Percentiles rank a stretch among this genome's conserved stretches.
These are phyloP conservation scores for Panthera uncia DNA, from an alignment of 2,113 vertebrate species.

Conservation along the genomic window DNA sequence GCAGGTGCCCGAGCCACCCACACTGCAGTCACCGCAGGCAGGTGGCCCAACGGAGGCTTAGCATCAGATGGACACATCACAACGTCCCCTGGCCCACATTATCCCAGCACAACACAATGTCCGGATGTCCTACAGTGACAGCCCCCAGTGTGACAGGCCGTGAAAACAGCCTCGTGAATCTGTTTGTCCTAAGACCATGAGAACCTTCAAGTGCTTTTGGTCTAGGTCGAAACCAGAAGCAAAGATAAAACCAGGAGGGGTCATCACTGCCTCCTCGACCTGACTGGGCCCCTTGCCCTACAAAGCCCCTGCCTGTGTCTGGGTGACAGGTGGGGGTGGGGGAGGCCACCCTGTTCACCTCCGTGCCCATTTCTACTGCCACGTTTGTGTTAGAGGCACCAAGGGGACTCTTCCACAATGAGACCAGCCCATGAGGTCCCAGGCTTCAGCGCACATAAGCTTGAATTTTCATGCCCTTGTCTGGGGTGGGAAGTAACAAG, in stretches of 20 bases:
- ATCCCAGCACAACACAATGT: background rate
- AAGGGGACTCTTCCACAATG: background rate
- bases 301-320: background rate
- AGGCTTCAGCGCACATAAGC: background rate
- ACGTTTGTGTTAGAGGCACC: background rate
- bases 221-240: background rate
- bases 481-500: background rate
- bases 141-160: background rate
- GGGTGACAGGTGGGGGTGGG: background rate
- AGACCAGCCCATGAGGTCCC: too few relatives aligned
- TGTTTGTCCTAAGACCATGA: background rate
- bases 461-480: background rate
- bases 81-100: accelerated
- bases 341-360: background rate
- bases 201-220: background rate
- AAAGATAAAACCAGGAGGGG: background rate
- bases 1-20: background rate
- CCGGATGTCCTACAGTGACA: background rate
- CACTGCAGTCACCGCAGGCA: too few relatives aligned
- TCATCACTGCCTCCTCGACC: accelerated
- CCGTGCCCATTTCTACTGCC: background rate
- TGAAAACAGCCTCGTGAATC: background rate
- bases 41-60: background rate
- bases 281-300: background rate
- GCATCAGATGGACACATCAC: background rate